A percentile compares a stretch with the other conserved stretches of the same genome.
Conservation (phyloP, 2,113 vertebrate species). For the Ailurus styani region DNA sequence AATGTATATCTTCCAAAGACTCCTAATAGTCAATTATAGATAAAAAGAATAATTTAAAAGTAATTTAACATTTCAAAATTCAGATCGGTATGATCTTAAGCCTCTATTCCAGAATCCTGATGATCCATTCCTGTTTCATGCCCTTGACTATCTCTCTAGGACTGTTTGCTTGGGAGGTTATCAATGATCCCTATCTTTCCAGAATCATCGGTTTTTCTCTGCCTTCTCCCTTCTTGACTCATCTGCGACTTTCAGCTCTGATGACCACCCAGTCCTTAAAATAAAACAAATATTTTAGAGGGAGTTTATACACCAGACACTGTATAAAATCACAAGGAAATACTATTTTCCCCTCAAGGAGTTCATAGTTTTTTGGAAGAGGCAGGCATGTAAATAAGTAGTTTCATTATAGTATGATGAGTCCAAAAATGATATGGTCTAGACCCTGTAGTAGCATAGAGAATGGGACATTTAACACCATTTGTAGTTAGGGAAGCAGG, state of each 20-base stretch:
- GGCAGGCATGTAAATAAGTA: not conserved
- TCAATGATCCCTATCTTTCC: not conserved
- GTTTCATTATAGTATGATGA: not conserved
- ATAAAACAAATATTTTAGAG: constrained; percentile 15
- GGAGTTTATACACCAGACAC: not conserved
- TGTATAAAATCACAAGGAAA: constrained; percentile 15
- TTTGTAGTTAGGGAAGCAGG: not conserved
- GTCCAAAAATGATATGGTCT: not conserved
- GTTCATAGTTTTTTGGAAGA: not conserved
- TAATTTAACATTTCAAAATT: not conserved
- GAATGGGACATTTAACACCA: not conserved
- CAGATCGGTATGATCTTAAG: not conserved
- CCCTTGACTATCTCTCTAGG: not conserved
- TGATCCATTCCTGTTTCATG: not conserved
- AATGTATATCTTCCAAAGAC: not conserved
- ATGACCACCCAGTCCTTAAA: not conserved
- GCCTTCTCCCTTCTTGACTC: not conserved
- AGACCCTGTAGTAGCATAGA: not conserved
- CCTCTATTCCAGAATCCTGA: not conserved
- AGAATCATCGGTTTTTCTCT: not conserved
- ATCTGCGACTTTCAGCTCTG: not conserved
- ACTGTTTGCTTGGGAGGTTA: not conserved
- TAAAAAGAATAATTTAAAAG: not conserved
- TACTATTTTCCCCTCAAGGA: not conserved
- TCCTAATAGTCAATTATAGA: not conserved